A percentile compares a stretch with the other conserved stretches of the same genome.
These are phyloP conservation scores for Homarus americanus DNA, from an alignment of 1,140 invertebrate species.

Conservation along the genomic window DNA sequence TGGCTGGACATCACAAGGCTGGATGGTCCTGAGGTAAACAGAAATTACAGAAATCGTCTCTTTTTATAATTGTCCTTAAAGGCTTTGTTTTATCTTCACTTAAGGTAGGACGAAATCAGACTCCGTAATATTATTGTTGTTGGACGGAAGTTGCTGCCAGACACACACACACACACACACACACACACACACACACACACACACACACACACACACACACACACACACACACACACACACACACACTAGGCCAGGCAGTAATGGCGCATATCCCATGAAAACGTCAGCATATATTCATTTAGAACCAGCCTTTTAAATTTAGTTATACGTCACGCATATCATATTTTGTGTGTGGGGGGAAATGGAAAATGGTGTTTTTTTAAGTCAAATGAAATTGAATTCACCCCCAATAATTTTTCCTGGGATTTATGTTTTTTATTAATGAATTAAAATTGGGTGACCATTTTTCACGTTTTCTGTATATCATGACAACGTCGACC, in stretches of 20 bases:
- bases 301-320: not conserved
- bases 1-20: too few species aligned
- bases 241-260: too few species aligned
- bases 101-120: too few species aligned
- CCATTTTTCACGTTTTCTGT: not conserved
- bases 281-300: not conserved
- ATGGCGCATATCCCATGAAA: not conserved
- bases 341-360: slow-evolving; percentile 1
- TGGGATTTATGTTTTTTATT: not conserved
- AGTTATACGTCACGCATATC: not conserved
- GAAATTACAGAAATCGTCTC: too few species aligned
- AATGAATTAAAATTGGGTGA: slow-evolving; percentile 4
- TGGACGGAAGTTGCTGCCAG: too few species aligned
- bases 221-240: not conserved
- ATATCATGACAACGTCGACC: not conserved
- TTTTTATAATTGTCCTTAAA: too few species aligned
- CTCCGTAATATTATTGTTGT: too few species aligned
- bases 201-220: slow-evolving; percentile 5
- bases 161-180: too few species aligned
- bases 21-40: too few species aligned
- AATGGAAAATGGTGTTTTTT: slow-evolving; percentile 4
- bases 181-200: too few species aligned
- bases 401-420: slow-evolving; percentile 11
- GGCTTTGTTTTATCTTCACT: too few species aligned
- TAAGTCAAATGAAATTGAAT: slow-evolving; percentile 10